Base-by-base conservation (phyloP, 2,797 vertebrate genomes). In the Antennarius maculatus region DNA sequence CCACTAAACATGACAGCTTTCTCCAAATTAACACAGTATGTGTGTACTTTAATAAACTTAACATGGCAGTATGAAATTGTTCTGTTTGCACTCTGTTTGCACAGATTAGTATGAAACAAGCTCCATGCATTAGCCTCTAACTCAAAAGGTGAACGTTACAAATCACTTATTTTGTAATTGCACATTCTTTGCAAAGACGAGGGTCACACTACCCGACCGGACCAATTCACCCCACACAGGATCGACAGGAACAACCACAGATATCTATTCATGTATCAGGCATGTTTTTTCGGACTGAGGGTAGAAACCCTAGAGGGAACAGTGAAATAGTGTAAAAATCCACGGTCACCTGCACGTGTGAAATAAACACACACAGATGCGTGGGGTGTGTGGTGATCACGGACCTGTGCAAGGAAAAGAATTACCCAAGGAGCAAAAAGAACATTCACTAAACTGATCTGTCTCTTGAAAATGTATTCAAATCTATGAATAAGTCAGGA, bases 1-100 rank as follows among this genome's bases (percentile, higher is more conserved):
- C 81, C 80, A 78, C 68, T 8, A 62, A 77, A 58, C 50, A 66
- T 67, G 80, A 89, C 80, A 29, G 28, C 71, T 86, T 88, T 72
- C 89, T 79, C 74, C 61, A 60, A 71, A 76, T 66, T 61, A 87
- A 66, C 60, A 59, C 43, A n/a, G 59, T 49, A 67, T 49, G 69
- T 37, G 13, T 51, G 69, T 64, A 87, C 88, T 89, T 88, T 71
- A 43, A 76, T 72, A 54, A 46, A 79, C 74, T 71, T 65, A 64
- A 80, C 72, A 50, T 86, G 80, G 62, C 81, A 62, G 65, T 52
- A 29, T 48, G 71, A 23, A 23, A 23, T 23, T 23, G 23, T 23
- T 23, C 23, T 23, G 23, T 23, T 74, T 84, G 61, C 77, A 71
- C 66, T 23, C 23, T 23, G 23, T 23, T 74, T 84, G 61, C 77